Evolutionary conservation across 92 coral and sea anemone genomes (phyloP).

Genomic region (Bergia puertoricense): DNA sequence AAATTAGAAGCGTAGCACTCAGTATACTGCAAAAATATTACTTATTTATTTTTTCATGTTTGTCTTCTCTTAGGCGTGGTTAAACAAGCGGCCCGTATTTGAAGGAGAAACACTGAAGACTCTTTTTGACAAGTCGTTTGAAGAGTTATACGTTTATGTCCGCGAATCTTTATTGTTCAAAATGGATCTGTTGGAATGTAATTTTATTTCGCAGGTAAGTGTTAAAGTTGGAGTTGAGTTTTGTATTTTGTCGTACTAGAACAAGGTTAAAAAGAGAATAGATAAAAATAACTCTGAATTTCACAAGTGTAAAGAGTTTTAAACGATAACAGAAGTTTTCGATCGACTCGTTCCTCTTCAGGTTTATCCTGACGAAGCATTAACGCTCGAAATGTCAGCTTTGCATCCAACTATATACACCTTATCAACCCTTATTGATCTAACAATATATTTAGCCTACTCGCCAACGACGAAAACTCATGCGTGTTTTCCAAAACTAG

Average conservation of each 20-base stretch:
- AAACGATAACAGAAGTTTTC: too few relatives aligned
- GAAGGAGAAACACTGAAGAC: conserved; percentile 82
- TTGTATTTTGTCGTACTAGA: neutral
- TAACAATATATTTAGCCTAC: too few relatives aligned
- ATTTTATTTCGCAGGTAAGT: conserved; percentile 81
- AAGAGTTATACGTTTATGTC: conserved; percentile 63
- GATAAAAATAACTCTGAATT: neutral
- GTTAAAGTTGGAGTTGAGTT: neutral
- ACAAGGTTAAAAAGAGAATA: too few relatives aligned
- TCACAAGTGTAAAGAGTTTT: too few relatives aligned
- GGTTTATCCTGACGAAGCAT: too few relatives aligned
- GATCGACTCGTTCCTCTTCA: too few relatives aligned
- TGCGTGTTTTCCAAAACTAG: too few relatives aligned
- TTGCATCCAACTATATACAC: too few relatives aligned
- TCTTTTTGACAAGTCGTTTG: conserved; percentile 82
- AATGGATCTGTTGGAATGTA: conserved; percentile 86
- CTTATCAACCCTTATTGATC: too few relatives aligned
- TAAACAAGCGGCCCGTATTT: conserved; percentile 72
- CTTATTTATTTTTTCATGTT: neutral
- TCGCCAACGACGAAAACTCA: too few relatives aligned
- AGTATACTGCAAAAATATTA: neutral
- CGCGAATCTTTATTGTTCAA: conserved; percentile 74
- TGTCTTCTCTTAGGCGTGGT: conserved; percentile 71
- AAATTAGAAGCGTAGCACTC: too few relatives aligned
- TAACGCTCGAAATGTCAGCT: too few relatives aligned